Conservation (phyloP, 2,888 invertebrate species). For the Athrips mouffetella region DNA sequence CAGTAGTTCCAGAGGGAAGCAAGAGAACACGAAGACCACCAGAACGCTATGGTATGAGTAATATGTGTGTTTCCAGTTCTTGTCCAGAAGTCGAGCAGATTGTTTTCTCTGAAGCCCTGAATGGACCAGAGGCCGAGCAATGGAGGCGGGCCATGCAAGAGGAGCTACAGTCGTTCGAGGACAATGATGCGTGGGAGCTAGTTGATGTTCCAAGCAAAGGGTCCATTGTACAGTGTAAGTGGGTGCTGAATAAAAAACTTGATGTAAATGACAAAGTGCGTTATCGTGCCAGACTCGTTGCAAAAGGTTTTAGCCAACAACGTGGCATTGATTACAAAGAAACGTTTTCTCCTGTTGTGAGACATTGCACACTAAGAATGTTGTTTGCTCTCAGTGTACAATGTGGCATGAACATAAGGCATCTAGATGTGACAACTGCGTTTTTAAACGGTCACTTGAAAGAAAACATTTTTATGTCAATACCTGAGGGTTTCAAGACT, state of each 20-base stretch:
- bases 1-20: not conserved
- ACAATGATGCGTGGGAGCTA: conserved; percentile 17
- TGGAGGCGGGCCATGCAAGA: conserved; percentile 22
- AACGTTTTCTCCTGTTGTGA: conserved; percentile 18
- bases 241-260: conserved; percentile 16
- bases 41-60: not conserved
- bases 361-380: conserved; percentile 17
- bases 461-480: conserved; percentile 18
- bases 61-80: not conserved
- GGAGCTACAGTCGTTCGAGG: conserved; percentile 21
- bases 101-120: no score
- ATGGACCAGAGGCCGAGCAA: conserved; percentile 21
- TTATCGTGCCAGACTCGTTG: conserved; percentile 22
- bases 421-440: conserved; percentile 22
- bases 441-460: conserved; percentile 18
- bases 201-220: conserved; percentile 3
- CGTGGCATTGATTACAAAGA: conserved; percentile 20
- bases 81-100: not conserved
- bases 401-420: conserved; percentile 11
- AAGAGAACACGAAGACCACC: not conserved
- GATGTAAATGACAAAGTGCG: conserved; percentile 22
- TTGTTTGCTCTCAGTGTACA: conserved; percentile 17
- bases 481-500: conserved; percentile 11
- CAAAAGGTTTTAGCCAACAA: conserved; percentile 20
- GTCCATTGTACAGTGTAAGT: conserved; percentile 11